Evolutionary conservation across 2,797 vertebrate genomes (phyloP), one percentile per base, ranked within the genome.

Genomic region (Trematomus bernacchii): DNA sequence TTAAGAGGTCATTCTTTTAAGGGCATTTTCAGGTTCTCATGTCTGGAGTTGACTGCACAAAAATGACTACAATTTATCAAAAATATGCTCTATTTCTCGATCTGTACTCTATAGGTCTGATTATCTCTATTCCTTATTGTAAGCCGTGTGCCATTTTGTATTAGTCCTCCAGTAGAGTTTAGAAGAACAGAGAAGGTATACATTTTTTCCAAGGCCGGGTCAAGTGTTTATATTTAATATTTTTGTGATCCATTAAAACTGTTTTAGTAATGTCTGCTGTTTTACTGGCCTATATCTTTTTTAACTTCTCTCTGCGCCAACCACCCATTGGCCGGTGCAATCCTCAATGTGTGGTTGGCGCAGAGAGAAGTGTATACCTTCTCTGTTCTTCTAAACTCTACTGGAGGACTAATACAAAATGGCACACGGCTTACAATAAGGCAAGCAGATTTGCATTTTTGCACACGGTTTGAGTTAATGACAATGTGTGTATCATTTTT

Each of bases 401-500:
- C 14, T 73, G 54, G n/a, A 75, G 59, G 53, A 80, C 74, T 48
- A 30, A 74, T 77, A 52, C 60, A 66, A 77, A 81, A 76, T 77
- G 71, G 61, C 76, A 83, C 12, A 70, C 50, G 6, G 27, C 69
- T 59, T 30, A 62, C 54, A 84, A 79, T 59, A 44, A 11, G 62
- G 64, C 73, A 65, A 85, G 75, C 50, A 74, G 53, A 87, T 90
- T 86, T 82, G 74, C 80, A 92, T 92, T 90, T 92, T 85, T 86
- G 79, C 86, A 93, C 85, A 88, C 75, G 75, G 80, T 88, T 89
- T 80, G 62, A 91, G 75, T 87, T 92, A 85, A 89, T 92, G 85
- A 83, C 87, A 92, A 91, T 76, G 83, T 90, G 85, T 85, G 83
- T 87, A 91, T 92, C 80, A 84, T 90, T 91, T 89, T 77, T 81